Base-by-base conservation (phyloP, 2,113 vertebrate species). In the Pteruthius melanotis region DNA sequence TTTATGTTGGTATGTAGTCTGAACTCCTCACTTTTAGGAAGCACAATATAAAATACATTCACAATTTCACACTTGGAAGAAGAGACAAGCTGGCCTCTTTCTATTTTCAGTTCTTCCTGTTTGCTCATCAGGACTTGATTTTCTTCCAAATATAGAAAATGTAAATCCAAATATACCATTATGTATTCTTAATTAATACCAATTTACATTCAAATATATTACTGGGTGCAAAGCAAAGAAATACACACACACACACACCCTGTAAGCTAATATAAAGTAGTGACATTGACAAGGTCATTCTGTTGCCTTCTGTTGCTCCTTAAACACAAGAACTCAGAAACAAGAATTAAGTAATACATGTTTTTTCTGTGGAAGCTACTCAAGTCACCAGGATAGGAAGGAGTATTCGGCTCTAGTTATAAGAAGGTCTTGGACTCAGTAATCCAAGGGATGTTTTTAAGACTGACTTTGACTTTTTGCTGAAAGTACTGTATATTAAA, bases 81-180 rank as follows among this genome's bases (percentile, higher is more conserved):
- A 78, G 70, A 94, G 49, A 76, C 1, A 4, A 89, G 42, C 61
- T 85, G 63, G 44, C 54, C 13, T 64, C 13, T 78, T 91, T 57
- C 70, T 95, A 26, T 91, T 93, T 94, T 82, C 45, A 76, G 37
- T 66, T 89, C 63, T 93, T 91, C 39, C 28, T 91, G 23, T 85
- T 70, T 83, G 50, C 59, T 92, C 45, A 87, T 87, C 45, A 63
- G 56, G 54, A 83, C 37, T 82, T 84, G n/a, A 14, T 65, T 95
- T 94, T 77, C 78, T 95, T 93, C 44, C 63, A 90, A 77, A 69
- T 72, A 68, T 10, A 84, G 81, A 76, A 87, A 91, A 85, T 56
- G 15, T 82, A 90, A 85, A 83, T 91, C 40, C 26, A 84, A 82
- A 69, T 89, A 60, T 54, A 26, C 15, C 11, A 22, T 72, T 72